phyloP scores from a whole-genome alignment of 2,113 vertebrate genomes.

The Turnix velox region DNA sequence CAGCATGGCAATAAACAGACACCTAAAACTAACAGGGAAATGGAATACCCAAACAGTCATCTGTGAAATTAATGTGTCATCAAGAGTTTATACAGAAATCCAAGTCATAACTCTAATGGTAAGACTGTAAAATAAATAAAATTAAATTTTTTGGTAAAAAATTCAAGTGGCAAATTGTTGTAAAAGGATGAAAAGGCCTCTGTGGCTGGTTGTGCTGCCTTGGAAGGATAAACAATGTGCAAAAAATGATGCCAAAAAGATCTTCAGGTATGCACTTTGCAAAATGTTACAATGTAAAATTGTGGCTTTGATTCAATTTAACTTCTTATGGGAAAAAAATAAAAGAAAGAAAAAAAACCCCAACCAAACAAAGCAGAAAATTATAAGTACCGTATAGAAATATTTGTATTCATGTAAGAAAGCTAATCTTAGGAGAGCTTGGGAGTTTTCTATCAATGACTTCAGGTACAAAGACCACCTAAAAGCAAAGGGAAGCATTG shows the following conservation, averaged over 20 bases:
- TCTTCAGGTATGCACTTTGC: neutral
- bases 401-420: neutral
- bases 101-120: neutral
- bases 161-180: neutral
- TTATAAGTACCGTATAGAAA: no score
- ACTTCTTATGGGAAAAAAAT: neutral
- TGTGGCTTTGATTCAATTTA: neutral
- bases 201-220: neutral
- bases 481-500: neutral
- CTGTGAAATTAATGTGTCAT: neutral
- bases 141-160: neutral
- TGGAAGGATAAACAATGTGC: neutral
- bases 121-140: neutral
- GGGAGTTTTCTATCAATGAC: neutral
- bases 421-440: neutral
- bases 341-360: neutral
- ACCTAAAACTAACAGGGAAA: neutral
- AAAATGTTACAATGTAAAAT: neutral
- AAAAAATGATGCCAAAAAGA: neutral
- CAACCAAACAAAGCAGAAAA: no score
- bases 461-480: neutral
- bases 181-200: neutral
- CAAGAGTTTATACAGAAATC: neutral
- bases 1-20: neutral
- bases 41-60: neutral